Evolutionary conservation across 2,113 vertebrate genomes (phyloP), one percentile per base, ranked within the genome.

Genomic region (Corythaeola cristata): DNA sequence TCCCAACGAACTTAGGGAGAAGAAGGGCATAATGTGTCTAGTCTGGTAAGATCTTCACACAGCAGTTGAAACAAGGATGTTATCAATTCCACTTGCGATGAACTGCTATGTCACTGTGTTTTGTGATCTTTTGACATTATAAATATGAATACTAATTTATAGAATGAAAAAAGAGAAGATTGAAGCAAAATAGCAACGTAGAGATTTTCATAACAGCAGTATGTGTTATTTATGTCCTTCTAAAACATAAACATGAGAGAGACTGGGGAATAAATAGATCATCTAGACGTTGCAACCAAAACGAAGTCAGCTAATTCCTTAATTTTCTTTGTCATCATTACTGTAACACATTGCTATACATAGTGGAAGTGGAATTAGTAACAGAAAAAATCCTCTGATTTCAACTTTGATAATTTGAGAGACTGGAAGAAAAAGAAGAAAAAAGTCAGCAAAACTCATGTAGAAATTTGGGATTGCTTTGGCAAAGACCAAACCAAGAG

Each of bases 11-110:
- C 5, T 64, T 68, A 6, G 35, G 32, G 55, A 53, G 14, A 59
- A 75, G 47, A 73, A 66, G 32, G 5, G 4, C 3, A 1, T 74
- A 49, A 39, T 0, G 1, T 66, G 20, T 52, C 32, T 60, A 23
- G 35, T 73, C 22, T 89, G 44, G 11, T 81, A 59, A 55, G 23
- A 39, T 81, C 39, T 73, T 91, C n/a, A 58, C 4, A 15, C 9
- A 49, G 59, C 10, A 47, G 37, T 9, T 83, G 72, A 76, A 63
- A 50, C 4, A 55, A 67, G 30, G 23, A 21, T 62, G 20, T 68
- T 85, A 87, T 83, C 37, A 33, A 0, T 79, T 85, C 50, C 27
- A 30, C 15, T 50, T 76, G 39, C 9, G 4, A 24, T 62, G 37
- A 88, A 32, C 30, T 79, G 45, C 52, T 87, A 3, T 69, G 26